Evolutionary conservation across 2,888 invertebrate genomes (phyloP).

Genomic region (Hirtodrosophila duncani): DNA sequence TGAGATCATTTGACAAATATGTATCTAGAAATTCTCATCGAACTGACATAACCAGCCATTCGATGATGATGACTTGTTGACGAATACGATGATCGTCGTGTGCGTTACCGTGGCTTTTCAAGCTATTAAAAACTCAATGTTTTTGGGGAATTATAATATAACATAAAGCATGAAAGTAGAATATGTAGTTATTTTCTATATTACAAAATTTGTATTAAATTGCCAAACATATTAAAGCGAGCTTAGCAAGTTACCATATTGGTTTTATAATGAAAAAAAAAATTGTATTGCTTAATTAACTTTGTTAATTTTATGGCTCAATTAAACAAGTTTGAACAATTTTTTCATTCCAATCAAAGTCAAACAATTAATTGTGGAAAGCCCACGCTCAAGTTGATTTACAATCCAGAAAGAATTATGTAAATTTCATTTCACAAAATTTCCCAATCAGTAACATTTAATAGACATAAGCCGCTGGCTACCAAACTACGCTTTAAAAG

Average conservation of each 20-base stretch:
- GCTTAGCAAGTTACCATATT: no score
- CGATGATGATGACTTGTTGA: no score
- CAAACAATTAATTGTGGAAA: not conserved
- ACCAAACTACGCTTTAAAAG: slow-evolving; percentile 18
- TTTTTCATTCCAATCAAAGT: no score
- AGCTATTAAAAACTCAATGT: slow-evolving; percentile 7
- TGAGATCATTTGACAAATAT: slow-evolving; percentile 10
- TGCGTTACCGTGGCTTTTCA: no score
- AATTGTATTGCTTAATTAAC: not conserved
- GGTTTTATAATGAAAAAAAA: no score
- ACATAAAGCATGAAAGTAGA: slow-evolving; percentile 7
- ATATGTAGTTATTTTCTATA: no score
- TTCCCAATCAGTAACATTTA: slow-evolving; percentile 12
- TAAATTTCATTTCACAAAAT: slow-evolving; percentile 11
- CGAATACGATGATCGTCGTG: no score
- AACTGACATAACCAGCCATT: no score
- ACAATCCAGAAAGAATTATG: slow-evolving; percentile 20
- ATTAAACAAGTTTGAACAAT: not conserved
- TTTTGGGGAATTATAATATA: slow-evolving; percentile 15
- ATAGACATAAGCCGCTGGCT: slow-evolving; percentile 17
- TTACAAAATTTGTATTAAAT: no score
- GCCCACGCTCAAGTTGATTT: slow-evolving; percentile 41
- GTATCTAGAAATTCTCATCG: slow-evolving; percentile 9
- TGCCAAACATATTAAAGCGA: no score
- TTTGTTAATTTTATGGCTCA: not conserved